phyloP scores from a whole-genome alignment of 1,140 invertebrate species.

The Drosophila tsacasi region DNA sequence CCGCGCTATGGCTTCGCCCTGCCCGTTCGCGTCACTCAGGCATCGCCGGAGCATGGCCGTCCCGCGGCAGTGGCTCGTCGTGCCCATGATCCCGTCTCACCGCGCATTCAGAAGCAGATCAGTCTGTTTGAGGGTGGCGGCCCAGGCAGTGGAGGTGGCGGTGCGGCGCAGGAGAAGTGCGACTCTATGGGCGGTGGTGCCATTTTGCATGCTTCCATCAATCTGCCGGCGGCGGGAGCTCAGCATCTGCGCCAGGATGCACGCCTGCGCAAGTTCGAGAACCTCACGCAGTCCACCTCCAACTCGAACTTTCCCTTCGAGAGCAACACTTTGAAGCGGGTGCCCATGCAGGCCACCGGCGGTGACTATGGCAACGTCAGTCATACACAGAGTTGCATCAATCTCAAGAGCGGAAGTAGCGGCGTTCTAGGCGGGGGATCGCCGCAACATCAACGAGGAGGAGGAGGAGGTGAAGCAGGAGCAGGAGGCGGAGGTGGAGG shows the following conservation, averaged over 20 bases:
- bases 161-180: constrained; percentile 3
- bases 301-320: constrained; percentile 82
- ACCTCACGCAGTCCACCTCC: constrained; percentile 78
- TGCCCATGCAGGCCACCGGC: constrained; percentile 58
- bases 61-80: constrained; percentile 42
- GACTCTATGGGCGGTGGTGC: constrained; percentile 25
- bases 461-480: not conserved
- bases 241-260: constrained; percentile 72
- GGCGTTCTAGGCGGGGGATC: constrained; percentile 40
- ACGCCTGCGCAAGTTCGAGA: constrained; percentile 75
- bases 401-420: constrained; percentile 64
- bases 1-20: constrained; percentile 58
- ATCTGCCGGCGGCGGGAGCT: constrained; percentile 60
- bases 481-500: not conserved
- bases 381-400: constrained; percentile 80
- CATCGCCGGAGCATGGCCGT: constrained; percentile 60
- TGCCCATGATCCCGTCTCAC: constrained; percentile 70
- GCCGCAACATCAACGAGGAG: constrained; percentile 48
- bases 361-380: constrained; percentile 61
- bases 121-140: constrained; percentile 71
- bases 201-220: constrained; percentile 72
- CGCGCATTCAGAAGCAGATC: constrained; percentile 80
- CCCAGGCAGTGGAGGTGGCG: not conserved
- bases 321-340: constrained; percentile 75
- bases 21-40: constrained; percentile 57